phyloP scores from a whole-genome alignment of 2,888 invertebrate genomes.

The Pinctada fucata region DNA sequence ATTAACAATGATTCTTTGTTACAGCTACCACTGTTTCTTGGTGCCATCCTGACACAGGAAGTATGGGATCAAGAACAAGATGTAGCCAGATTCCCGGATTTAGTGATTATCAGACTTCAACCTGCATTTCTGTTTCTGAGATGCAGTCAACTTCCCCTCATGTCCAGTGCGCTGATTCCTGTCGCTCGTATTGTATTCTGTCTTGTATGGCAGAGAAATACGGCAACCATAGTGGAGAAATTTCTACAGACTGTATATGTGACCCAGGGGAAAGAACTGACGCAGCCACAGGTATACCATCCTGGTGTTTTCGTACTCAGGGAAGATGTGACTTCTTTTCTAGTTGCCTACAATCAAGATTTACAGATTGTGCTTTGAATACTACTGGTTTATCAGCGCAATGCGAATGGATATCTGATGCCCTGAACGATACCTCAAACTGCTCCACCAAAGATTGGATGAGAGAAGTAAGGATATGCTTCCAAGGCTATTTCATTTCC shows the following conservation, averaged over 20 bases:
- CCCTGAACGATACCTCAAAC: neutral
- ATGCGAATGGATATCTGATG: neutral
- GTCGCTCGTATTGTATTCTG: neutral
- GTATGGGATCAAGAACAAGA: neutral
- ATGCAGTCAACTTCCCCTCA: neutral
- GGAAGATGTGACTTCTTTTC: neutral
- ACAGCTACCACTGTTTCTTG: neutral
- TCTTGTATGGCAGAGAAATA: neutral
- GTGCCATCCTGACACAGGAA: neutral
- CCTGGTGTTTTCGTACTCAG: neutral
- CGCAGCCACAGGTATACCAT: neutral
- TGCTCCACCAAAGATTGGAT: neutral
- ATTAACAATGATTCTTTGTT: too few relatives aligned
- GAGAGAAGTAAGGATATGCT: neutral
- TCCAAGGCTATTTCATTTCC: neutral
- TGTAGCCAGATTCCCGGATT: neutral
- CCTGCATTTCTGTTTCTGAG: neutral
- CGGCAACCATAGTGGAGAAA: neutral
- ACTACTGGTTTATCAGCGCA: neutral
- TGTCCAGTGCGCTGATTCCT: neutral
- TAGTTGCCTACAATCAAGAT: neutral
- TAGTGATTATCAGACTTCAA: neutral
- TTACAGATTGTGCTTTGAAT: neutral
- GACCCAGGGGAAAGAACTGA: neutral
- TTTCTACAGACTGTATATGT: neutral